Evolutionary conservation across 2,797 vertebrate species (phyloP), one percentile per base, ranked within the genome.

Genomic region (Malacoraja senta): DNA sequence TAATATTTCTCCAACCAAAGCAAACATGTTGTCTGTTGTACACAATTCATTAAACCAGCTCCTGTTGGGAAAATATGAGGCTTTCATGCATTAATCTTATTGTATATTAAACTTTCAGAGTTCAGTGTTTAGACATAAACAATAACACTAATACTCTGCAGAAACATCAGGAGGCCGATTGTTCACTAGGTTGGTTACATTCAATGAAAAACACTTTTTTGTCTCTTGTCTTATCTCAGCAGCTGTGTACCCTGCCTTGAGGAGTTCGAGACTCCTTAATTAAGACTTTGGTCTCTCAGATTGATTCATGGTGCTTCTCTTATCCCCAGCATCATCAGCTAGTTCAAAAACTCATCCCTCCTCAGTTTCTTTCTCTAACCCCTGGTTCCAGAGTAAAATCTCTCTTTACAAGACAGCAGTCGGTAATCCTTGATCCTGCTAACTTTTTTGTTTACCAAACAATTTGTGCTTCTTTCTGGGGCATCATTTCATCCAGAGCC

Each of bases 1-100:
- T 88, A 88, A 88, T 68, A 88, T 88, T 88, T 68, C 61, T 63
- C 17, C n/a, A 88, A 65, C 84, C 84, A 88, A 88, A 84, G 81
- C 81, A 61, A 84, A 88, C 61, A 68, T 32, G n/a, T 88, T 63
- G n/a, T 32, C 17, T 35, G 19, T 19, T 35, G 84, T 88, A 68
- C 61, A 21, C 61, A 21, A 9, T 35, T 88, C 63, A 68, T 68
- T 63, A 88, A 88, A 88, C 63, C 32, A 68, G 2, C n/a, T 88
- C 61, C 63, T 88, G 29, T n/a, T 88, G 84, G 84, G 84, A 68
- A 68, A 86, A 65, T 15, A 19, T 21, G n/a, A 32, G 1, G 84
- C 84, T 35, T 68, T 35, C 63, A n/a, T 65, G 29, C 29, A 65
- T 32, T 86, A 63, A 63, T 86, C 61, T 65, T 63, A 65, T 65